These are phyloP conservation scores for Achatina immaculata DNA, from an alignment of 1,140 invertebrate species.

Conservation along the genomic window DNA sequence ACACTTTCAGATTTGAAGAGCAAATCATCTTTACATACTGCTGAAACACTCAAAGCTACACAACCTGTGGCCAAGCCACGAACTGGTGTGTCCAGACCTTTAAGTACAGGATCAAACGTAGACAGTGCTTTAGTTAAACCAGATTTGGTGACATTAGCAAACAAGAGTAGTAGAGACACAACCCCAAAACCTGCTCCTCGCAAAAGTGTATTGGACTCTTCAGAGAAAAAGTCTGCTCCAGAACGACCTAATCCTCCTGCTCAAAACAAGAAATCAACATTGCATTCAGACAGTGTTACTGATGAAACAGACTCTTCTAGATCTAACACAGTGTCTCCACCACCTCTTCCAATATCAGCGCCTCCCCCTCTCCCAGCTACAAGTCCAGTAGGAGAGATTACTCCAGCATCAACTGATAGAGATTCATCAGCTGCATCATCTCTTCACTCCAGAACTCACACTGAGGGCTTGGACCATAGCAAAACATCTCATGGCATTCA, in stretches of 20 bases:
- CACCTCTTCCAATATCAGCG: slow-evolving; percentile 29
- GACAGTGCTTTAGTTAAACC: not conserved
- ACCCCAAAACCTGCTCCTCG: slow-evolving; percentile 24
- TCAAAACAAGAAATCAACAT: not conserved
- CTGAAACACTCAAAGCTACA: not conserved
- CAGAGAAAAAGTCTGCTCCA: not conserved
- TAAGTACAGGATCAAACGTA: not conserved
- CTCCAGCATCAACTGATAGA: not conserved
- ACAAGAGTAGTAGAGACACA: not conserved
- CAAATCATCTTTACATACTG: not conserved
- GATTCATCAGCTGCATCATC: not conserved
- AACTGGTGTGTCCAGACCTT: not conserved
- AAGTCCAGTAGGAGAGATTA: slow-evolving; percentile 10
- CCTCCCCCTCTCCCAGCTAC: slow-evolving; percentile 35
- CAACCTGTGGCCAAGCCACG: not conserved
- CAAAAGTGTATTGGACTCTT: not conserved
- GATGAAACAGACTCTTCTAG: not conserved
- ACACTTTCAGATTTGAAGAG: not conserved
- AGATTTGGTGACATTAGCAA: not conserved
- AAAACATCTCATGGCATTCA: not conserved
- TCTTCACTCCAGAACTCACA: not conserved
- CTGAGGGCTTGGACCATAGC: too few species aligned
- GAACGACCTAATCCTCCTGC: not conserved
- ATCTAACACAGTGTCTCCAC: slow-evolving; percentile 12
- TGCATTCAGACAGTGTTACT: not conserved